These are phyloP conservation scores for Sardina pilchardus DNA, from an alignment of 2,113 vertebrate genomes.

Conservation along the genomic window DNA sequence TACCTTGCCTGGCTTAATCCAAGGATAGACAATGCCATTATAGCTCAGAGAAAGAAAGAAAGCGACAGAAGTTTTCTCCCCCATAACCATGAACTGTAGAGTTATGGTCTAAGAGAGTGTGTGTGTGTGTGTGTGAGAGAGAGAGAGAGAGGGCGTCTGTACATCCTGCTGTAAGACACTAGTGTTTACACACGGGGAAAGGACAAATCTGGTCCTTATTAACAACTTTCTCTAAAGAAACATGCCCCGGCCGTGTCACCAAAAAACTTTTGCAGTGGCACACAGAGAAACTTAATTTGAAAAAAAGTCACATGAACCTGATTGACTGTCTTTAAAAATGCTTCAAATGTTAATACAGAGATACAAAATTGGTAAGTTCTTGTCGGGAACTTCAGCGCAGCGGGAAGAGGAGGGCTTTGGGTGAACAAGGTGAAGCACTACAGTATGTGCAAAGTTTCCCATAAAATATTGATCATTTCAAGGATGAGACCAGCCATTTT, in stretches of 20 bases:
- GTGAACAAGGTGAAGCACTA: not conserved
- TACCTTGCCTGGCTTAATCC: constrained; percentile 10
- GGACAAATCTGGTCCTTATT: constrained; percentile 43
- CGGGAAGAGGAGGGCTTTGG: not conserved
- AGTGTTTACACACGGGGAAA: constrained; percentile 36
- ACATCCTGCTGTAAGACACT: constrained; percentile 21
- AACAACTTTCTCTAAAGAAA: constrained; percentile 34
- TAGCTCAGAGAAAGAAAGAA: not conserved
- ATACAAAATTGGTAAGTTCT: not conserved
- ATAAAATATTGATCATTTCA: constrained; percentile 40
- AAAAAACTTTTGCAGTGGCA: not conserved
- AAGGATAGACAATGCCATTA: not conserved
- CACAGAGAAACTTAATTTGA: not conserved
- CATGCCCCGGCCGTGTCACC: not conserved
- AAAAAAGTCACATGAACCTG: not conserved
- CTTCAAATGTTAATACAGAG: not conserved
- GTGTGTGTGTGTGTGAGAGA: not conserved
- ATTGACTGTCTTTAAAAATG: not conserved
- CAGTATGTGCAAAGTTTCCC: constrained; percentile 25
- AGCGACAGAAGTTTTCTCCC: not conserved
- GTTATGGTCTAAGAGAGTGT: not conserved
- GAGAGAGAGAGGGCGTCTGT: not conserved
- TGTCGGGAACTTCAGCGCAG: not conserved
- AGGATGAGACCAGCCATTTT: constrained; percentile 32
- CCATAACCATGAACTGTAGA: not conserved